Base-by-base conservation (phyloP, 2,797 vertebrate genomes). In the Rhinella marina region DNA sequence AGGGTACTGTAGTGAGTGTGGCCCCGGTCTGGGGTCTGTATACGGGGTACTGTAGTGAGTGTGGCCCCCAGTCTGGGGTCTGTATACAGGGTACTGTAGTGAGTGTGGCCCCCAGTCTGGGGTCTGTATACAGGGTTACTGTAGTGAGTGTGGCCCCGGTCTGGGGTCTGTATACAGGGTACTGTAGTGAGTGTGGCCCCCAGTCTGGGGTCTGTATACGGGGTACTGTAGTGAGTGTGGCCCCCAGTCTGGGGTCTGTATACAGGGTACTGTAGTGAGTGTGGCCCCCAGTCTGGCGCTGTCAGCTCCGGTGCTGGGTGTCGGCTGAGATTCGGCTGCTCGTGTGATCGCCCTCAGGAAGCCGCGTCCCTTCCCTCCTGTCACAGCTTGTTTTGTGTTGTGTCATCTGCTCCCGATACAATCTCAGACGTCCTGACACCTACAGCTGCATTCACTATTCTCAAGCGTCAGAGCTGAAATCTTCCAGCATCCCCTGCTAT, bases 351-450 rank as follows among this genome's bases (percentile, higher is more conserved):
- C 17, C 11, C 7, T 64, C 48, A 76, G 80, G 86, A 87, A 76
- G 25, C 21, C 32, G 16, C 29, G n/a, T 62, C 87, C 81, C 75
- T 79, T 84, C 87, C 87, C 61, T 70, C 50, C 50, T 68, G 81
- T 77, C 62, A n/a, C 48, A 70, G 68, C 81, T 88, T 84, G 86
- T 88, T 80, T 79, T 68, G 2, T 41, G 1, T 41, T 6, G 41
- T 41, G 41, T 41, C 41, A 41, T 41, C 41, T 41, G 41, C 41
- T 41, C 41, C 41, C 41, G 4, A 41, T 41, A 41, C 41, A 41
- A 41, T 41, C 41, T 41, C 41, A 41, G 3, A 6, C 41, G 41
- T 41, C 41, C 41, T 41, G 41, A 41, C 41, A 41, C 3, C 41
- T 41, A 41, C 41, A 41, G 41, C 41, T 41, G 41, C 41, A 41